Percentiles rank a stretch among this genome's conserved stretches.
Conservation (phyloP, 1,140 invertebrate genomes). For the Watersipora subatra region DNA sequence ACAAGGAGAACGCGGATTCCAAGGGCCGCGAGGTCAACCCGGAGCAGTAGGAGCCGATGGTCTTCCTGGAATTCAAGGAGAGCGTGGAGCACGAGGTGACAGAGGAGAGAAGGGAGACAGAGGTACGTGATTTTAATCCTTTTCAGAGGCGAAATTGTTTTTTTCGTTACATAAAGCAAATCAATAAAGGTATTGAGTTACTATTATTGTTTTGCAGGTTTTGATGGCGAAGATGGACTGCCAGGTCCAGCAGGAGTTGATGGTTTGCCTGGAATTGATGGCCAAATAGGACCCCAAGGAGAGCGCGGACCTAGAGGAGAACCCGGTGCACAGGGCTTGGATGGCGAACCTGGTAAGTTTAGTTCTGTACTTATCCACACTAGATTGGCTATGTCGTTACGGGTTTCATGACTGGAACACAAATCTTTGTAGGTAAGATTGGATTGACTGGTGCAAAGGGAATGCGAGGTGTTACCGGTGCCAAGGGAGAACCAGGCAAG, state of each 20-base stretch:
- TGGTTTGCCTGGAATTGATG: conserved; percentile 15
- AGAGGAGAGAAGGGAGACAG: conserved; percentile 10
- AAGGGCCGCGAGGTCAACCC: conserved; percentile 36
- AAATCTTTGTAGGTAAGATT: too few species aligned
- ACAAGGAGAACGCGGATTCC: conserved; percentile 18
- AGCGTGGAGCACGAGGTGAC: conserved; percentile 9
- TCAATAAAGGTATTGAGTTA: neutral
- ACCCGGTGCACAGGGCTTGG: conserved; percentile 20
- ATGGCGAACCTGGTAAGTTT: conserved; percentile 23
- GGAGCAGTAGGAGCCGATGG: neutral
- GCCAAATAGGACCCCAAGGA: conserved; percentile 12
- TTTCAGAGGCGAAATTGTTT: too few species aligned
- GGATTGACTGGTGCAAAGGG: conserved; percentile 31
- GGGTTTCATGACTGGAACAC: too few species aligned
- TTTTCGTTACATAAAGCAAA: too few species aligned
- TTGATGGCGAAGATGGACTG: conserved; percentile 5
- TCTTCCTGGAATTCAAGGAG: conserved; percentile 5
- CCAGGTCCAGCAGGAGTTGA: conserved; percentile 10
- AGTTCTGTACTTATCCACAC: too few species aligned
- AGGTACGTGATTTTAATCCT: too few species aligned
- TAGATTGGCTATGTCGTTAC: too few species aligned
- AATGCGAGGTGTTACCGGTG: conserved; percentile 4
- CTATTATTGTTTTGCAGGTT: neutral
- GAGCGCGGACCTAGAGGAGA: conserved; percentile 17
- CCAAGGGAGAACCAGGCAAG: conserved; percentile 16